Conservation (phyloP, 1,140 invertebrate genomes). For the Branchinecta lynchi region DNA sequence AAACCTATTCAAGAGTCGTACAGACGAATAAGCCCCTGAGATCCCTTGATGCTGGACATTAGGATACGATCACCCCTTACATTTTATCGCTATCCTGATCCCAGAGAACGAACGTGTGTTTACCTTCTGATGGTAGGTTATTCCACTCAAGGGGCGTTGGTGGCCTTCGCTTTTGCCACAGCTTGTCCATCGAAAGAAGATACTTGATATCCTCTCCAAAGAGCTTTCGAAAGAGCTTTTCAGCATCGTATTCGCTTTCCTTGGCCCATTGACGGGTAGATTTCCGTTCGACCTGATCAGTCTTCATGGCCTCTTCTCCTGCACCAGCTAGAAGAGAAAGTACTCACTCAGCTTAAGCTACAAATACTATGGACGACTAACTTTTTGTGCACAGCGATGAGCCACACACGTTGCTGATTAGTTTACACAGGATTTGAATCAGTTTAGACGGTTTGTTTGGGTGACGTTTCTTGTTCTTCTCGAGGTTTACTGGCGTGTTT, state of each 20-base stretch:
- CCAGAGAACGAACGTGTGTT: constrained; percentile 17
- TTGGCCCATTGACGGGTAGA: constrained; percentile 85
- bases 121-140: constrained; percentile 44
- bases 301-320: constrained; percentile 35
- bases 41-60: too few species aligned
- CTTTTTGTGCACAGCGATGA: too few species aligned
- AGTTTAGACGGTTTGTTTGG: too few species aligned
- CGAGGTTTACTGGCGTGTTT: too few species aligned
- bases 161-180: constrained; percentile 74
- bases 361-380: constrained; percentile 6
- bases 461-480: too few species aligned
- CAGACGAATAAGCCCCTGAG: too few species aligned
- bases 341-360: not conserved
- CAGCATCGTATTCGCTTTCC: constrained; percentile 61
- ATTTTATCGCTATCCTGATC: too few species aligned
- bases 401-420: too few species aligned
- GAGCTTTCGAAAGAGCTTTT: constrained; percentile 69
- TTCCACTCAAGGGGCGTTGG: constrained; percentile 65
- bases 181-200: constrained; percentile 78
- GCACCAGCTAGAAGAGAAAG: constrained; percentile 33
- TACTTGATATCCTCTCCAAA: constrained; percentile 94
- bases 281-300: constrained; percentile 42
- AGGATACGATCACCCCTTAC: too few species aligned
- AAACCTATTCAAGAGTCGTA: too few species aligned
- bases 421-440: too few species aligned